Base-by-base conservation (phyloP, 2,797 vertebrate species). In the Tenualosa thibaudeaui region DNA sequence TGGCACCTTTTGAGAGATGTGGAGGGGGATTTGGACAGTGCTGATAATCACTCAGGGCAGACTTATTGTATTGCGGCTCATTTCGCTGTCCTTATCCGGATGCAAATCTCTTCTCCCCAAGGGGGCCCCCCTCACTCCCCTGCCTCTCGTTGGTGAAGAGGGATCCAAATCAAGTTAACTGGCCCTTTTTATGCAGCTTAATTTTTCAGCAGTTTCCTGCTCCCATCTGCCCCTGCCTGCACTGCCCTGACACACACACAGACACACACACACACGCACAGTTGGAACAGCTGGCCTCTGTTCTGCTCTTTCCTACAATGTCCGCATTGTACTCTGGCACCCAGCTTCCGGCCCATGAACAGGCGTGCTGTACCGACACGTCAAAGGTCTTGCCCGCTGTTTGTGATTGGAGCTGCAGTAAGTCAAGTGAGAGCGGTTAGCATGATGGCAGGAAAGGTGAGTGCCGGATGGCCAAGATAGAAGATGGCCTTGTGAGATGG, bases 81-180 rank as follows among this genome's bases (percentile, higher is more conserved):
- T 86, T 86, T 56, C 26, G 84, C 85, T 84, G 84, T 65, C 86
- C 86, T 86, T 84, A 86, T 86, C 84, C 83, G 58, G 82, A 89
- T 87, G 85, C 83, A 88, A 89, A 88, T 85, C 81, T 37, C 58
- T 75, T 12, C 15, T 54, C 86, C 86, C 88, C 87, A 82, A 13
- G 68, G 88, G 89, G 88, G 81, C 3, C 86, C 46, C 46, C 46
- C 46, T 46, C 40, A 43, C 71, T 88, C 85, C 83, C 78, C 65
- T 31, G 24, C 26, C 60, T 88, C 84, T 62, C 49, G 13, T 83
- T 88, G 83, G 71, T 81, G 81, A 81, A 84, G 82, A 62, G 84
- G 71, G 87, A 88, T 85, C 86, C 87, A 88, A 90, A 88, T 90
- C 86, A 86, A 85, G 85, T 89, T 90, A 88, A 87, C 86, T 68